Evolutionary conservation across 2,797 vertebrate genomes (phyloP), one percentile per base, ranked within the genome.

Genomic region (Dallia pectoralis): DNA sequence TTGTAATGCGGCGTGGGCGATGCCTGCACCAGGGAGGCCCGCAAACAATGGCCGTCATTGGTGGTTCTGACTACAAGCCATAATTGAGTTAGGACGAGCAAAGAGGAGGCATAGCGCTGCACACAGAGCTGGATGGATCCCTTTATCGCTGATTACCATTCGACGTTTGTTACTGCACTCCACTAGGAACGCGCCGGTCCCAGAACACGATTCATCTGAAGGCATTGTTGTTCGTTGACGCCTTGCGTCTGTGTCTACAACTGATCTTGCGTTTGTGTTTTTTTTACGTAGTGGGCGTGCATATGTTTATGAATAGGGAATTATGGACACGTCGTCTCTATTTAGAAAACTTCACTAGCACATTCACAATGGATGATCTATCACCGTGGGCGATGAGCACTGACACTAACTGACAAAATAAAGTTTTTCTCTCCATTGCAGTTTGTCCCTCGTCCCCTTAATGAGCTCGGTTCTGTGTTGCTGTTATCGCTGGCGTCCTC

Each of bases 391-490:
- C 16, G 27, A 63, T 63, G 27, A 63, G 61, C 30, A 64, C 14
- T 33, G 62, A 63, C 61, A 63, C 15, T 4, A 63, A 63, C 18
- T 33, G 15, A 64, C 62, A 22, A 66, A 32, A 18, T 40, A 47
- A 71, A 69, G 69, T 77, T 79, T 84, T 77, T 80, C 44, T 79
- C 79, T 83, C 78, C 82, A 70, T 70, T 73, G 72, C 76, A 51
- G 74, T 81, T 83, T 71, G 33, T 22, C 77, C 82, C 78, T 79
- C 71, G 0, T 75, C 65, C 40, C 40, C 83, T 84, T 89, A 89
- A 90, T 84, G 82, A 89, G 84, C 80, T 78, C 85, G 29, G 63
- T 77, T 81, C 86, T 82, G n/a, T 71, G 30, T 80, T 78, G 63
- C 66, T 6, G 48, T 86, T 83, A 87, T 85, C 82, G 85, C 73